Conservation (phyloP, 2,888 invertebrate genomes). For the Lampropteryx suffumata region DNA sequence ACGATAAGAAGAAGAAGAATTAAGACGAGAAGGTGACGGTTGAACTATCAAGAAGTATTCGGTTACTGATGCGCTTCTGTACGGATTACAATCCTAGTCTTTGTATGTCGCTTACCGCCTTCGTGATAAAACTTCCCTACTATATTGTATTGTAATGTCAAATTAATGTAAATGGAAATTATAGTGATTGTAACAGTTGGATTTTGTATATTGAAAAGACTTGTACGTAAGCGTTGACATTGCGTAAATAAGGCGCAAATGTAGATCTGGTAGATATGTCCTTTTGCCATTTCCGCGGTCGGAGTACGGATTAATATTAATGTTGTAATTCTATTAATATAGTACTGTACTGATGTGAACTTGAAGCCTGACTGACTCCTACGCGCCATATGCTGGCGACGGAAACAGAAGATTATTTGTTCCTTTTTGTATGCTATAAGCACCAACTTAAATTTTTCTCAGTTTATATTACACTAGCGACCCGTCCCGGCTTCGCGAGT, state of each 20-base stretch:
- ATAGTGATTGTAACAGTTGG: conserved; percentile 2
- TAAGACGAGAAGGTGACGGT: no score
- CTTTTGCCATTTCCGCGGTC: conserved; percentile 15
- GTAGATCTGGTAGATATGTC: neutral
- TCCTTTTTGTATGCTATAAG: conserved; percentile 38
- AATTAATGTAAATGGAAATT: neutral
- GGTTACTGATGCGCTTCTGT: no score
- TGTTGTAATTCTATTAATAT: conserved; percentile 42
- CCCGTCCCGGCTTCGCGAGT: no score
- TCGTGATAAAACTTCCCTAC: neutral
- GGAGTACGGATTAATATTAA: conserved; percentile 29
- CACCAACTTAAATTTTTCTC: no score
- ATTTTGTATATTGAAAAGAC: conserved; percentile 14
- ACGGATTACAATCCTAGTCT: neutral
- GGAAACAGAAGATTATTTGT: conserved; percentile 45
- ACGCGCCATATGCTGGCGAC: conserved; percentile 49
- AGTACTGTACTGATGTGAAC: conserved; percentile 47
- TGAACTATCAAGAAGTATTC: no score
- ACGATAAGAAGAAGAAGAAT: no score
- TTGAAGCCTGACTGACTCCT: conserved; percentile 50
- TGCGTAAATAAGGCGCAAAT: no score
- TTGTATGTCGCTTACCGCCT: neutral
- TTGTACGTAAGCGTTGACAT: no score
- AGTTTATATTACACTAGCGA: no score
- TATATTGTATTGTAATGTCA: conserved; percentile 5